Percentiles rank a stretch among this genome's conserved stretches.
Evolutionary conservation across 2,888 invertebrate species (phyloP).

Genomic region (Pyrgus malvae): DNA sequence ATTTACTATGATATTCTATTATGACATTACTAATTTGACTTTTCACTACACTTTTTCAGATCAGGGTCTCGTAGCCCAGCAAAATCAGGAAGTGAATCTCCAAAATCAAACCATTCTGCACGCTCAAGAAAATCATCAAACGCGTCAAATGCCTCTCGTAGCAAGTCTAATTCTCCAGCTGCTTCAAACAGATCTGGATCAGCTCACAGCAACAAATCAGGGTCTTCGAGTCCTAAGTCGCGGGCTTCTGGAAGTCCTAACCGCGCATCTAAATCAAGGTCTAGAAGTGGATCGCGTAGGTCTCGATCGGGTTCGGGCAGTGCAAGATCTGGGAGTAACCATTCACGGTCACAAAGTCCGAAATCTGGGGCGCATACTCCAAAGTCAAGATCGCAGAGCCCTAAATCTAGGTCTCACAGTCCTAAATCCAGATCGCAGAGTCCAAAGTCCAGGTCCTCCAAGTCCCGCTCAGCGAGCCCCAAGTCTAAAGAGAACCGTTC

Average conservation of each 20-base stretch:
- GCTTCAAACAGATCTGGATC: slow-evolving; percentile 67
- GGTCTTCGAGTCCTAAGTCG: slow-evolving; percentile 69
- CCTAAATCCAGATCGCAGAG: slow-evolving; percentile 56
- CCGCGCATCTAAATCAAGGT: slow-evolving; percentile 60
- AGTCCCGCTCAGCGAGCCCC: slow-evolving; percentile 57
- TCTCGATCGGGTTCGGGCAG: slow-evolving; percentile 59
- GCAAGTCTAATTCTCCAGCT: slow-evolving; percentile 72
- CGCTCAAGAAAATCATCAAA: slow-evolving; percentile 64
- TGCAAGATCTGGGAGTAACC: slow-evolving; percentile 49
- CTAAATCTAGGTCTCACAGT: slow-evolving; percentile 51
- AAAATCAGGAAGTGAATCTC: slow-evolving; percentile 70
- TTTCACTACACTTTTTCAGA: slow-evolving; percentile 44
- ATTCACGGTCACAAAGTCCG: slow-evolving; percentile 52
- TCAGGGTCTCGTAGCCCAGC: slow-evolving; percentile 67
- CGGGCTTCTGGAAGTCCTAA: slow-evolving; percentile 67
- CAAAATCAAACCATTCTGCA: slow-evolving; percentile 61
- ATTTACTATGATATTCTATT: too few species aligned
- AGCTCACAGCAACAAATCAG: slow-evolving; percentile 71
- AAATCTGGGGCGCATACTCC: slow-evolving; percentile 55
- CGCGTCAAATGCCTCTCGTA: slow-evolving; percentile 60
- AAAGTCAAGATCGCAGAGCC: slow-evolving; percentile 54
- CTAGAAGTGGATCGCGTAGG: slow-evolving; percentile 57
- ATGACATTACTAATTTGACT: neutral
- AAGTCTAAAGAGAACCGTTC: slow-evolving; percentile 53
- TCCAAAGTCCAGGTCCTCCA: slow-evolving; percentile 46